Percentiles rank a stretch among this genome's conserved stretches.
Conservation (phyloP, 2,113 vertebrate species). For the Hymenochirus boettgeri region DNA sequence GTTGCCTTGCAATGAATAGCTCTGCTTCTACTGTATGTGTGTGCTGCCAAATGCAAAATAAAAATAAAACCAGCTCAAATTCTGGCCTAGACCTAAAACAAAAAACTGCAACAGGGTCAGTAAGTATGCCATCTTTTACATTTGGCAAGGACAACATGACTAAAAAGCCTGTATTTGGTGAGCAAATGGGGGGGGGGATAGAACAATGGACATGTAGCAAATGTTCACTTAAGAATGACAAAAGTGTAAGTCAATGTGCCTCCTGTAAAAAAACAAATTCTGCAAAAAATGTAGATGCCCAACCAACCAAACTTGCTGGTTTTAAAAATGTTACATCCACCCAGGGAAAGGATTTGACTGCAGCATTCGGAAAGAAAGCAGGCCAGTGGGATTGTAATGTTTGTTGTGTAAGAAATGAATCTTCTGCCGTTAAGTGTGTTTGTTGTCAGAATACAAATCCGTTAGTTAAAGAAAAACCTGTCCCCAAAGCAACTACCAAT, state of each 20-base stretch:
- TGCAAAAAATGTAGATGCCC: not conserved
- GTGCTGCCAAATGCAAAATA: slow-evolving; percentile 65
- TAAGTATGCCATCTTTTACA: slow-evolving; percentile 53
- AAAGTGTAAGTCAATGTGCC: slow-evolving; percentile 7
- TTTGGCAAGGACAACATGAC: slow-evolving; percentile 59
- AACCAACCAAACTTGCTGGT: slow-evolving; percentile 42
- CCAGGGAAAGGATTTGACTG: slow-evolving; percentile 50
- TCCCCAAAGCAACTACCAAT: slow-evolving; percentile 51
- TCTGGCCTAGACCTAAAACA: slow-evolving; percentile 12
- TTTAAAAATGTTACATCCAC: slow-evolving; percentile 45
- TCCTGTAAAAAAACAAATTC: not conserved
- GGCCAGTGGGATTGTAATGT: slow-evolving; percentile 75
- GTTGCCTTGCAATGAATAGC: slow-evolving; percentile 71
- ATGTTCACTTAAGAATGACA: slow-evolving; percentile 62
- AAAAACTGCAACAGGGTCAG: not conserved
- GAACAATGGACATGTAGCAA: slow-evolving; percentile 61
- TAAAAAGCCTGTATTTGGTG: slow-evolving; percentile 54
- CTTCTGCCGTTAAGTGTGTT: slow-evolving; percentile 55
- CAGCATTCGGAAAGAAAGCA: slow-evolving; percentile 68
- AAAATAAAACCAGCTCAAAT: slow-evolving; percentile 48
- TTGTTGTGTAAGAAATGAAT: slow-evolving; percentile 69
- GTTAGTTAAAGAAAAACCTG: not conserved
- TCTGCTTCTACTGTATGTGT: slow-evolving; percentile 59
- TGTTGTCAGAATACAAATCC: slow-evolving; percentile 68
- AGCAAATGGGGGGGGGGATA: slow-evolving; percentile 51